Conservation (phyloP, 53 echinoderm and acorn worm species). For the Arbacia lixula region DNA sequence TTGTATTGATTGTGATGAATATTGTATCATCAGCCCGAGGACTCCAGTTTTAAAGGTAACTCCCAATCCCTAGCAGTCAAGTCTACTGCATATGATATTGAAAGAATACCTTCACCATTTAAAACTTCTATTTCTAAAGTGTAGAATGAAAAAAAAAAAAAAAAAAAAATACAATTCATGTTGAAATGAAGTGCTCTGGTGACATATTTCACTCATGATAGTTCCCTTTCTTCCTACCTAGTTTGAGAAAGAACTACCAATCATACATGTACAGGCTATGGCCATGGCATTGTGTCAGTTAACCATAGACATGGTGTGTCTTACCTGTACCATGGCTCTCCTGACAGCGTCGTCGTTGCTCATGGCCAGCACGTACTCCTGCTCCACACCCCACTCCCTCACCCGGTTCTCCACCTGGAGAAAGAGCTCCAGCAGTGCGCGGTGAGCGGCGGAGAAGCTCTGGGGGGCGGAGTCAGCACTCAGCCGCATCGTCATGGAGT, state of each 20-base stretch:
- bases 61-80: too few species aligned
- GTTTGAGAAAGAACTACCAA: not conserved
- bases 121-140: too few species aligned
- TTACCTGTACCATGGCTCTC: slow-evolving; percentile 29
- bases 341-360: slow-evolving; percentile 39
- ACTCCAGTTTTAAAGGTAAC: too few species aligned
- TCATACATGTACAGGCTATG: not conserved
- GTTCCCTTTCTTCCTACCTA: too few species aligned
- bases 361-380: slow-evolving; percentile 56
- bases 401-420: slow-evolving; percentile 90
- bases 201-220: too few species aligned
- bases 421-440: slow-evolving; percentile 96
- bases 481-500: slow-evolving; percentile 82
- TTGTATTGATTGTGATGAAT: too few species aligned
- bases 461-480: slow-evolving; percentile 71
- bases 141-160: too few species aligned
- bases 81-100: too few species aligned
- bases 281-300: not conserved
- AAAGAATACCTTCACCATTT: too few species aligned
- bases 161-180: too few species aligned
- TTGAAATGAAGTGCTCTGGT: too few species aligned
- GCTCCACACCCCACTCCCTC: slow-evolving; percentile 60
- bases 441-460: slow-evolving; percentile 80
- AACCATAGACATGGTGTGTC: not conserved
- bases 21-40: too few species aligned